These are phyloP conservation scores for Sebastes taczanowskii DNA, from an alignment of 2,797 vertebrate genomes.

Conservation along the genomic window DNA sequence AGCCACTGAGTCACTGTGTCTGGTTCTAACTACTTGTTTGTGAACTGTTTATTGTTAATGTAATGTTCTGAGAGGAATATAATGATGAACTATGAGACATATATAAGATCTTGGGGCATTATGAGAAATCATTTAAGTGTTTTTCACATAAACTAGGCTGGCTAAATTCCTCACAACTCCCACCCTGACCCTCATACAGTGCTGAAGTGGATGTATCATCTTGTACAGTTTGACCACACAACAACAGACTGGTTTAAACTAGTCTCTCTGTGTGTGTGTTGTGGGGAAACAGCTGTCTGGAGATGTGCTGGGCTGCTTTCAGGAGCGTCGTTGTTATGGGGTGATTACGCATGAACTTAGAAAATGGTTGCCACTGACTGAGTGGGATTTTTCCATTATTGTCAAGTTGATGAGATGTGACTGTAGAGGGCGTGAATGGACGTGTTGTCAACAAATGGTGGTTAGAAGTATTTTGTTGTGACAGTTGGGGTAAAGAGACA, in stretches of 20 bases:
- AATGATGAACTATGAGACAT: not conserved
- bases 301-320: not conserved
- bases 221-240: not conserved
- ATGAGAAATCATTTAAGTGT: not conserved
- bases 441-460: not conserved
- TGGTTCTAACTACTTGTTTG: not conserved
- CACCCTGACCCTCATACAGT: conserved; percentile 25
- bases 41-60: not conserved
- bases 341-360: conserved; percentile 25
- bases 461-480: not conserved
- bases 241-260: conserved; percentile 17
- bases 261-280: not conserved
- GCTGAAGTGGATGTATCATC: conserved; percentile 24
- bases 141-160: not conserved
- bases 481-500: not conserved
- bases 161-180: not conserved
- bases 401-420: not conserved
- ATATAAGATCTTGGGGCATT: not conserved
- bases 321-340: not conserved
- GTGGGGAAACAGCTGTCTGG: conserved; percentile 33
- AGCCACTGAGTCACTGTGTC: not conserved
- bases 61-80: not conserved
- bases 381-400: conserved; percentile 33
- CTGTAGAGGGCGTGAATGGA: conserved; percentile 35
- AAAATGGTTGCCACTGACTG: not conserved